A percentile compares a stretch with the other conserved stretches of the same genome.
phyloP scores from a whole-genome alignment of 1,140 invertebrate species.

The Drosophila nikananu region DNA sequence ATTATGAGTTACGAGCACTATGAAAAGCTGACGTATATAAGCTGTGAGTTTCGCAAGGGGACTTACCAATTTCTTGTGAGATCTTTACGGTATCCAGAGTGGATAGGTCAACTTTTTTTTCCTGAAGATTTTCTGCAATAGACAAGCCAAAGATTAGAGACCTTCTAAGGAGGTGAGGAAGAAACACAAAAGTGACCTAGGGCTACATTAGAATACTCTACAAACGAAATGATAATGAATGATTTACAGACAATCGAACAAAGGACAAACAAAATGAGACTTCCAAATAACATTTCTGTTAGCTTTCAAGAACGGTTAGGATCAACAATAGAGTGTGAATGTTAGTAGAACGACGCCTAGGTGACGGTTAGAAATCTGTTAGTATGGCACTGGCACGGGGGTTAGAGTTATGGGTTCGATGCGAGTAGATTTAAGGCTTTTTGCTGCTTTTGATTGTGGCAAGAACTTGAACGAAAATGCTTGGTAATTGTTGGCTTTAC shows the following conservation, averaged over 20 bases:
- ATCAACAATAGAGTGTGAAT: conserved; percentile 37
- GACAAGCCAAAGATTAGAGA: conserved; percentile 40
- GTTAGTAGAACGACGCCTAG: conserved; percentile 70
- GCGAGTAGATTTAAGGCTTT: conserved; percentile 58
- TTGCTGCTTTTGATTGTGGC: conserved; percentile 67
- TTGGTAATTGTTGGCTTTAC: conserved; percentile 73
- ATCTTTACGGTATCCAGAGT: conserved; percentile 49
- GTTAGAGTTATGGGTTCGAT: conserved; percentile 51
- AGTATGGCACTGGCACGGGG: conserved; percentile 62
- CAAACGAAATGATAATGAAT: conserved; percentile 67
- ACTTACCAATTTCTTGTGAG: conserved; percentile 60
- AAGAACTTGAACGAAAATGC: conserved; percentile 65
- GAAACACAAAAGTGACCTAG: conserved; percentile 69
- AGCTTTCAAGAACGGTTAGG: conserved; percentile 48
- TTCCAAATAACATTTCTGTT: conserved; percentile 70
- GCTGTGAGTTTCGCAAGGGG: not conserved
- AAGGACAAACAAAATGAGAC: conserved; percentile 57
- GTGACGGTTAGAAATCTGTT: conserved; percentile 53
- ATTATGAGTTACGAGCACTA: conserved; percentile 28
- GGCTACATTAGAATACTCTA: conserved; percentile 67
- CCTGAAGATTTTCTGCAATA: conserved; percentile 70
- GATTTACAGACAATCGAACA: conserved; percentile 60
- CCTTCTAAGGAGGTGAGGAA: not conserved
- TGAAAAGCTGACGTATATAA: conserved; percentile 38
- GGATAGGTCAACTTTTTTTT: conserved; percentile 59